Conservation (phyloP, 2,888 invertebrate species). For the Steromphala cineraria region DNA sequence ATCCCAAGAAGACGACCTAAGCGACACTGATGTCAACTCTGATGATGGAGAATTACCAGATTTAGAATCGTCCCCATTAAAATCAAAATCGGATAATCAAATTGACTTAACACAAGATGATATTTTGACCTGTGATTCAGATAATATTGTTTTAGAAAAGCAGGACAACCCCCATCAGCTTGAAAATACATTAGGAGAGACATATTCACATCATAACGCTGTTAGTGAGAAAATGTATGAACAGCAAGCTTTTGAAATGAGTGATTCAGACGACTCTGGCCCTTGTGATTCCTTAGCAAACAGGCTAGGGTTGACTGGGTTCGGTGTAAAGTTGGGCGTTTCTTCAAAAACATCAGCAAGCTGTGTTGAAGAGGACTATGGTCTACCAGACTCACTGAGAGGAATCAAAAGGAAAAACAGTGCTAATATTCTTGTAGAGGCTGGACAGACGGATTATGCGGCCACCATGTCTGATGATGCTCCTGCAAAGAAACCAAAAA, state of each 20-base stretch:
- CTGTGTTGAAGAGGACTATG: not conserved
- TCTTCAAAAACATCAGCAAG: not conserved
- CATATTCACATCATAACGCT: no score
- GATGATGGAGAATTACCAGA: not conserved
- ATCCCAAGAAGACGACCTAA: not conserved
- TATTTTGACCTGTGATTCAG: no score
- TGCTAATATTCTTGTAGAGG: not conserved
- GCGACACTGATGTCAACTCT: not conserved
- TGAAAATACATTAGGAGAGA: no score
- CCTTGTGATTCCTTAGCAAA: not conserved
- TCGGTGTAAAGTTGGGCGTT: not conserved
- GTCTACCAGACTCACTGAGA: not conserved
- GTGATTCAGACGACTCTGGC: no score
- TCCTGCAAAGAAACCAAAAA: slow-evolving; percentile 25
- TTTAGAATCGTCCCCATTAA: not conserved
- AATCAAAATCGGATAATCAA: no score
- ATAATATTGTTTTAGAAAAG: no score
- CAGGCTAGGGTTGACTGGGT: not conserved
- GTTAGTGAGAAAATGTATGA: no score
- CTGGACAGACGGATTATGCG: not conserved
- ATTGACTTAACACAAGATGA: no score
- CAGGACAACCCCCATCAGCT: no score
- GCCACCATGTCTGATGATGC: not conserved
- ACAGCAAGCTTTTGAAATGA: no score
- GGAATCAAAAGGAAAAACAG: not conserved